Evolutionary conservation across 2,888 invertebrate species (phyloP).

Genomic region (Leptogaster cylindrica): DNA sequence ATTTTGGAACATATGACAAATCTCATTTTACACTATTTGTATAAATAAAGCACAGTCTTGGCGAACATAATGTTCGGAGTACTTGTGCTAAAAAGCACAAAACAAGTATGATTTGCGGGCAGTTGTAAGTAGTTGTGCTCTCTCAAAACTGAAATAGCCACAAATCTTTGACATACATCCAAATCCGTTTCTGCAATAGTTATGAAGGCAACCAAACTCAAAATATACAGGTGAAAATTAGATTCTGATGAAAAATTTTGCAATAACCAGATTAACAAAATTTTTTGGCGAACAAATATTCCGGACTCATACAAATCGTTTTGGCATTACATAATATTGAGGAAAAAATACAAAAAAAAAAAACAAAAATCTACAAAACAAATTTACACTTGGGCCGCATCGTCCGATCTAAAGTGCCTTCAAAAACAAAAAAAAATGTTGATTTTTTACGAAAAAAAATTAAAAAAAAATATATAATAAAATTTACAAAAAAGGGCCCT

Average conservation of each 20-base stretch:
- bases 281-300: slow-evolving; percentile 45
- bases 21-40: slow-evolving; percentile 25
- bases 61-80: slow-evolving; percentile 2
- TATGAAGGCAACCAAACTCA: slow-evolving; percentile 74
- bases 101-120: slow-evolving; percentile 49
- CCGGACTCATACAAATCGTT: slow-evolving; percentile 42
- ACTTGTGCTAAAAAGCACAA: slow-evolving; percentile 10
- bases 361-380: slow-evolving; percentile 63
- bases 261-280: slow-evolving; percentile 47
- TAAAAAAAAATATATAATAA: slow-evolving; percentile 63
- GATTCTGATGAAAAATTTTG: slow-evolving; percentile 41
- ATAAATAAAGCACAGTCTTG: slow-evolving; percentile 9
- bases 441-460: slow-evolving; percentile 79
- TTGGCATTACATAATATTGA: too few species aligned
- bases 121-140: slow-evolving; percentile 63
- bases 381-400: slow-evolving; percentile 85
- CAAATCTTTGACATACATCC: slow-evolving; percentile 65
- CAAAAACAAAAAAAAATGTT: slow-evolving; percentile 69
- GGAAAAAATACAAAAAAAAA: too few species aligned
- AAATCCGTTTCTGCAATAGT: slow-evolving; percentile 81
- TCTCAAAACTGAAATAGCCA: slow-evolving; percentile 79
- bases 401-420: slow-evolving; percentile 96
- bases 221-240: slow-evolving; percentile 55
- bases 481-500: slow-evolving; percentile 83
- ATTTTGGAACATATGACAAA: background rate